These are phyloP conservation scores for Mimas tiliae DNA, from an alignment of 2,888 invertebrate species.

Conservation along the genomic window DNA sequence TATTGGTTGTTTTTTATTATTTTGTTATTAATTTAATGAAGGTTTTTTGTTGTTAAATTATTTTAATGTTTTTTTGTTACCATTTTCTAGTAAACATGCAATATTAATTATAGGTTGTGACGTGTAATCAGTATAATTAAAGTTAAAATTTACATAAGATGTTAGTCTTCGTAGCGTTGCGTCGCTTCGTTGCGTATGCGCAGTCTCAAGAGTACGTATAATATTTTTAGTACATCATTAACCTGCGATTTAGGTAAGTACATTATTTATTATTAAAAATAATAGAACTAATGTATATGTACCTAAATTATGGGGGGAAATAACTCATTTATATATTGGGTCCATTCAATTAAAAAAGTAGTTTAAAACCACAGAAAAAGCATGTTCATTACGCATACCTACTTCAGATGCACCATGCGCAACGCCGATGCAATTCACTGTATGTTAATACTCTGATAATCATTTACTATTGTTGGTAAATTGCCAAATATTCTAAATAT, in stretches of 20 bases:
- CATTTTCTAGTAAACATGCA: conserved; percentile 24
- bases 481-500: conserved; percentile 43
- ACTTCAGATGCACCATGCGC: not conserved
- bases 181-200: not conserved
- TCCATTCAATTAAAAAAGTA: not conserved
- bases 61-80: conserved; percentile 41
- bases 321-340: too few relatives aligned
- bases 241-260: not conserved
- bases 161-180: conserved; percentile 15
- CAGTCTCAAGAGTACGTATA: not conserved
- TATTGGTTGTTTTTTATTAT: conserved; percentile 36
- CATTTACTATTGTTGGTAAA: conserved; percentile 25
- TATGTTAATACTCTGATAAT: conserved; percentile 24
- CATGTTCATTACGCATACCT: too few relatives aligned
- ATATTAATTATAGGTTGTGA: conserved; percentile 42
- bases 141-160: conserved; percentile 12
- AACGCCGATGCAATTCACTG: not conserved
- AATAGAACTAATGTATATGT: not conserved
- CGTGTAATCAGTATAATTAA: conserved; percentile 31
- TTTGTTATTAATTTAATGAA: conserved; percentile 42
- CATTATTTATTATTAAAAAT: conserved; percentile 1
- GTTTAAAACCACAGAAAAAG: not conserved
- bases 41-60: conserved; percentile 41
- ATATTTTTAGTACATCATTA: not conserved
- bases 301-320: too few relatives aligned